Percentiles rank a stretch among this genome's conserved stretches.
These are phyloP conservation scores for Pachypanchax playfairii DNA, from an alignment of 2,113 vertebrate genomes.

Conservation along the genomic window DNA sequence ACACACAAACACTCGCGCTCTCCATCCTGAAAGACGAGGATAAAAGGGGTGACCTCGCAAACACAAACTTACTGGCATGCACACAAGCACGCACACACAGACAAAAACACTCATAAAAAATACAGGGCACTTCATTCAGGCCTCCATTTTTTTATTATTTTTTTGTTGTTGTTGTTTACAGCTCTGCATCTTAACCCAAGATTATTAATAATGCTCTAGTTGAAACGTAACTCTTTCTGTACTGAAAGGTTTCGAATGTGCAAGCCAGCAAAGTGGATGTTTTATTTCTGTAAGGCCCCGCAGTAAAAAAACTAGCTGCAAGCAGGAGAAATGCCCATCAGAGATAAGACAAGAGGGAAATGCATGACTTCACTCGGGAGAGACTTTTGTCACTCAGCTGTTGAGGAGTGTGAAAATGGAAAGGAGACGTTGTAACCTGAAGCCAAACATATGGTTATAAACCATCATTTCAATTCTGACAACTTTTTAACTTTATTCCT, in stretches of 20 bases:
- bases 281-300: slow-evolving; percentile 28
- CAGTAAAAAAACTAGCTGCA: slow-evolving; percentile 37
- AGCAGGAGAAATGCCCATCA: slow-evolving; percentile 35
- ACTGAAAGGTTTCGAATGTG: slow-evolving; percentile 54
- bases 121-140: slow-evolving; percentile 59
- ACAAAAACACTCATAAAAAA: slow-evolving; percentile 67
- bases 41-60: slow-evolving; percentile 75
- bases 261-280: slow-evolving; percentile 35
- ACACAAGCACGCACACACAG: slow-evolving; percentile 20
- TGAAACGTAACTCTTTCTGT: slow-evolving; percentile 62
- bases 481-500: too few relatives aligned
- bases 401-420: slow-evolving; percentile 5
- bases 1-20: slow-evolving; percentile 69
- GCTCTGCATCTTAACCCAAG: slow-evolving; percentile 47
- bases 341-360: slow-evolving; percentile 40
- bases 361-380: slow-evolving; percentile 37
- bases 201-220: slow-evolving; percentile 73
- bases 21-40: slow-evolving; percentile 65
- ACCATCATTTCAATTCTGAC: too few relatives aligned
- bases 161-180: slow-evolving; percentile 8
- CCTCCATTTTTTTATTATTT: slow-evolving; percentile 14
- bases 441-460: slow-evolving; percentile 28
- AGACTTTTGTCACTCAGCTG: slow-evolving; percentile 36
- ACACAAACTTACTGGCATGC: slow-evolving; percentile 45
- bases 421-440: slow-evolving; percentile 16